Evolutionary conservation across 2,797 vertebrate species (phyloP).

Genomic region (Acomys russatus): DNA sequence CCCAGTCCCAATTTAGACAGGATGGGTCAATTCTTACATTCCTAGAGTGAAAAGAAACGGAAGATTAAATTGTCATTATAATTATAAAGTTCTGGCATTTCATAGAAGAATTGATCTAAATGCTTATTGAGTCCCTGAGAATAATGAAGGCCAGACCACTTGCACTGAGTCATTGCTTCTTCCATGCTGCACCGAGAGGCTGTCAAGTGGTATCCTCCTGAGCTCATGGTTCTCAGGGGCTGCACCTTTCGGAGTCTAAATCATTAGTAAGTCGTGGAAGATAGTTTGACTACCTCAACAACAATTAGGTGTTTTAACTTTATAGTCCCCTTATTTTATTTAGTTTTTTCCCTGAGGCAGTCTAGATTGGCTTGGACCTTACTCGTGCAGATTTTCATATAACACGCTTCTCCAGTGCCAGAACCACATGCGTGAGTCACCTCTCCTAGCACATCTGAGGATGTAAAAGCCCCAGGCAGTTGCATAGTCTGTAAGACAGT

Average conservation of each 20-base stretch:
- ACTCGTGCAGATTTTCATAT: background rate
- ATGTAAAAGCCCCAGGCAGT: background rate
- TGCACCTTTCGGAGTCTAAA: constrained; percentile 12
- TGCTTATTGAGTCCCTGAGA: background rate
- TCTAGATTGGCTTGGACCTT: background rate
- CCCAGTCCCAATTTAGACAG: background rate
- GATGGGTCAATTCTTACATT: constrained; percentile 41
- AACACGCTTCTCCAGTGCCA: background rate
- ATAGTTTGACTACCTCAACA: background rate
- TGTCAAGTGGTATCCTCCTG: background rate
- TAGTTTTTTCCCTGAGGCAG: background rate
- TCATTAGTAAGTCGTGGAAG: background rate
- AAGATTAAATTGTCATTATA: constrained; percentile 58
- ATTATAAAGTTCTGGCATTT: constrained; percentile 35
- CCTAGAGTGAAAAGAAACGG: constrained; percentile 10
- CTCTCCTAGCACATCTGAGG: background rate
- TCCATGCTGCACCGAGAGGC: background rate
- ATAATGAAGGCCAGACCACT: background rate
- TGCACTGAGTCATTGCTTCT: background rate
- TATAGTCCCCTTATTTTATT: background rate
- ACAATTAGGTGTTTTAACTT: background rate
- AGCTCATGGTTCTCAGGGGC: background rate
- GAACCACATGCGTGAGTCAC: background rate
- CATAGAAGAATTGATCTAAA: background rate
- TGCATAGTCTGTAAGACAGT: background rate